Percentiles rank a stretch among this genome's conserved stretches.
These are phyloP conservation scores for Ceratosolen solmsi DNA, from an alignment of 1,140 invertebrate genomes.

Conservation along the genomic window DNA sequence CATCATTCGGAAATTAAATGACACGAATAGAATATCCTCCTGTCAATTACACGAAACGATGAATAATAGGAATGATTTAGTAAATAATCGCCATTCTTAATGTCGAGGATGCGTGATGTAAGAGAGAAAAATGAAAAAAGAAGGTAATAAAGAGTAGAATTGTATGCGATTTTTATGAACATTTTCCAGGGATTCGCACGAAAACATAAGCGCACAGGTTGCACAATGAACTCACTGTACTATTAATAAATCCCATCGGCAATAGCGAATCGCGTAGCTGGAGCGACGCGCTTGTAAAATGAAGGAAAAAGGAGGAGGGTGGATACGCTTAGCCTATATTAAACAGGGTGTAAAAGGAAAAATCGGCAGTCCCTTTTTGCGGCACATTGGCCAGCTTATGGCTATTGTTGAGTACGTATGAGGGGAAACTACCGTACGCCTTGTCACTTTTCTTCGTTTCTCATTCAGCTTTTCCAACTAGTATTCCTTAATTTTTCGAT, in stretches of 20 bases:
- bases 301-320: conserved; percentile 41
- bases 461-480: conserved; percentile 14
- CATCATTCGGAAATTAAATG: no score
- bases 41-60: not conserved
- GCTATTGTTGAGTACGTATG: not conserved
- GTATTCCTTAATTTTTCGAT: not conserved
- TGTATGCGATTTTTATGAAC: not conserved
- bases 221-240: conserved; percentile 40
- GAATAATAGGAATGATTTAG: not conserved
- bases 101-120: not conserved
- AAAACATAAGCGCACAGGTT: not conserved
- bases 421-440: not conserved
- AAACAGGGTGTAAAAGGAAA: conserved; percentile 8
- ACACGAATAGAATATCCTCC: not conserved
- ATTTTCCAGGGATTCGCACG: conserved; percentile 9
- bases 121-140: not conserved
- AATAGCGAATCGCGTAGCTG: not conserved
- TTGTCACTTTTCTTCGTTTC: conserved; percentile 23
- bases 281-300: conserved; percentile 37
- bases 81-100: not conserved
- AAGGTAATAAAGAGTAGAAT: conserved; percentile 1
- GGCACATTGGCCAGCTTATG: conserved; percentile 40
- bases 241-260: conserved; percentile 51
- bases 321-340: conserved; percentile 23
- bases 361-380: conserved; percentile 52